Evolutionary conservation across 2,888 invertebrate species (phyloP), one percentile per base, ranked within the genome.

Genomic region (Agrypnus murinus): DNA sequence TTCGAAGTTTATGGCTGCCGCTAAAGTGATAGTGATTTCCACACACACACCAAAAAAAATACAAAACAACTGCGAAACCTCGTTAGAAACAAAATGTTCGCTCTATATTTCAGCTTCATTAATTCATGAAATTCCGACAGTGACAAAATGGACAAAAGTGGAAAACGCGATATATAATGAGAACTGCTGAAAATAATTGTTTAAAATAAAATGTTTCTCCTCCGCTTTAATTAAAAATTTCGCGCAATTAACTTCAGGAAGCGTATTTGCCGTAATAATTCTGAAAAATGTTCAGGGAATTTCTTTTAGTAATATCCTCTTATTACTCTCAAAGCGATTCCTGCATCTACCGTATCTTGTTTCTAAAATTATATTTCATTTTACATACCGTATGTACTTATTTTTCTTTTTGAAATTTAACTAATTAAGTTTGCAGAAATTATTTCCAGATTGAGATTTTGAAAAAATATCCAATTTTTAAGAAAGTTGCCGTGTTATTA

Each of bases 181-280:
- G 55, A 65, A 46, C 58, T 62, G 58, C 58, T 45, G 57, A 65
- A 68, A 73, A 65, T 70, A 70, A 69, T 67, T 71, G 62, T 71
- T 71, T 40, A 65, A 71, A 77, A 75, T 77, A 75, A 73, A 74
- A 73, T 66, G 70, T 75, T 74, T 72, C 57, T 32, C 70, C 46
- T 31, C 60, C 62, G 71, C 55, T 72, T 74, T 77, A 77, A 77
- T 77, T 77, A 74, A 77, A 77, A 77, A 75, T 73, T 75, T 75
- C 65, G 63, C 70, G 65, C 73, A 74, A 74, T 75, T 74, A 73
- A 73, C 64, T 72, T 72, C 65, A 53, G 50, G 57, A 48, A 65
- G 62, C 62, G 68, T 72, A 73, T 76, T 74, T 50, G 66, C 62
- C 65, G 59, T 57, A 45, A 67, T 71, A 71, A 62, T 64, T 67